phyloP scores from a whole-genome alignment of 2,888 invertebrate species.

The Hecatera dysodea region DNA sequence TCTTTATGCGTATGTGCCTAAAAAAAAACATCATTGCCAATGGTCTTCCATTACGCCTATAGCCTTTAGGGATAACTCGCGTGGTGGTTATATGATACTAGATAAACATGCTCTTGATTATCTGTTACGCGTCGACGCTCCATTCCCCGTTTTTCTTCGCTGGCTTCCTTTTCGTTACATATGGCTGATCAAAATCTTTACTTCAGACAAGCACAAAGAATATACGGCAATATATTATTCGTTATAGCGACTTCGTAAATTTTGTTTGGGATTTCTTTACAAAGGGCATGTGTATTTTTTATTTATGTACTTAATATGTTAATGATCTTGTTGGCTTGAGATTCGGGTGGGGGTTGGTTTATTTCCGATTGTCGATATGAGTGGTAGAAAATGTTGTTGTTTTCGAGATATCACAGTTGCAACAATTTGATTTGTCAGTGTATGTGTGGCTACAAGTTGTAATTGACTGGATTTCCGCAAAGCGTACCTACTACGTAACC shows the following conservation, averaged over 20 bases:
- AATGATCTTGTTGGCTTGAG: slow-evolving; percentile 40
- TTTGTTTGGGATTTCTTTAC: slow-evolving; percentile 53
- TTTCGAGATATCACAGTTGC: neutral
- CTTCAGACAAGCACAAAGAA: slow-evolving; percentile 61
- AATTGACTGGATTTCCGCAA: neutral
- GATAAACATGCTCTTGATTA: slow-evolving; percentile 49
- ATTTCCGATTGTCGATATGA: slow-evolving; percentile 24
- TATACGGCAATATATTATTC: slow-evolving; percentile 60
- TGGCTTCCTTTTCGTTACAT: slow-evolving; percentile 55
- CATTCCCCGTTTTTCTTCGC: slow-evolving; percentile 51
- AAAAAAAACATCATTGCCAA: neutral
- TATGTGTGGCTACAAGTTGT: neutral
- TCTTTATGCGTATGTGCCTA: no score
- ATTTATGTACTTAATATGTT: slow-evolving; percentile 54
- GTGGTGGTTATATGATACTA: slow-evolving; percentile 22
- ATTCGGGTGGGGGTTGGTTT: slow-evolving; percentile 4
- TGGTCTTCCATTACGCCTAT: neutral
- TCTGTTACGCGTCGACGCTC: slow-evolving; percentile 50
- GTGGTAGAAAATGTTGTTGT: slow-evolving; percentile 5
- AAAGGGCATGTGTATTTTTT: slow-evolving; percentile 41
- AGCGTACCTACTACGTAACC: neutral
- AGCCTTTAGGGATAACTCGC: slow-evolving; percentile 16
- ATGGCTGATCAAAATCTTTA: slow-evolving; percentile 64
- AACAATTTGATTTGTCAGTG: neutral
- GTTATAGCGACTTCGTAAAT: slow-evolving; percentile 57